A percentile compares a stretch with the other conserved stretches of the same genome.
Conservation (phyloP, 1,140 invertebrate genomes). For the Aphidius ervi region DNA sequence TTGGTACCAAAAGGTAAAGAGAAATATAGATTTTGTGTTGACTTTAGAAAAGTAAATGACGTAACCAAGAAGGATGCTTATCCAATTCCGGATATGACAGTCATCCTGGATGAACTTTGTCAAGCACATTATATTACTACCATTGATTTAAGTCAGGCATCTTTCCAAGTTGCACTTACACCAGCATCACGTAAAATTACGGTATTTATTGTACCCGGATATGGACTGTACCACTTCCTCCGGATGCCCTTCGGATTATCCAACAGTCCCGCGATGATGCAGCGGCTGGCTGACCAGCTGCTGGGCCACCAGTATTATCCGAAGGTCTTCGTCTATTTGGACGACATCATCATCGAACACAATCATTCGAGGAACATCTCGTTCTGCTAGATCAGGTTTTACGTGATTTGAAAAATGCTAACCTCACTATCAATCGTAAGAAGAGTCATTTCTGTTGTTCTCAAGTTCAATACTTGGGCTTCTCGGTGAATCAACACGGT, state of each 20-base stretch:
- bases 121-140: not conserved
- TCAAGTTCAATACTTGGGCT: too few species aligned
- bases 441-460: too few species aligned
- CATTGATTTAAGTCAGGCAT: slow-evolving; percentile 30
- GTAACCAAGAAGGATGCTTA: too few species aligned
- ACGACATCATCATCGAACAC: too few species aligned
- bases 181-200: slow-evolving; percentile 37
- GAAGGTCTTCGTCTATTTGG: too few species aligned
- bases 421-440: too few species aligned
- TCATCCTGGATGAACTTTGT: too few species aligned
- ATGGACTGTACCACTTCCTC: slow-evolving; percentile 40
- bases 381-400: slow-evolving; percentile 22
- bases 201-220: slow-evolving; percentile 42
- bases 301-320: too few species aligned
- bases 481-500: too few species aligned
- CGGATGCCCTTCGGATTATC: slow-evolving; percentile 47
- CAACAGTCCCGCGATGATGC: slow-evolving; percentile 37
- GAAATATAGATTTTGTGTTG: slow-evolving; percentile 19
- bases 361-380: slow-evolving; percentile 32
- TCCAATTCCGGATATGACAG: too few species aligned
- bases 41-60: too few species aligned
- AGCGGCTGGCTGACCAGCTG: not conserved
- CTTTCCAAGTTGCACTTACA: slow-evolving; percentile 36
- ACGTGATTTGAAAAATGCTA: too few species aligned
- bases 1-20: slow-evolving; percentile 54